phyloP scores from a whole-genome alignment of 2,797 vertebrate genomes.

The Pelochelys cantorii region DNA sequence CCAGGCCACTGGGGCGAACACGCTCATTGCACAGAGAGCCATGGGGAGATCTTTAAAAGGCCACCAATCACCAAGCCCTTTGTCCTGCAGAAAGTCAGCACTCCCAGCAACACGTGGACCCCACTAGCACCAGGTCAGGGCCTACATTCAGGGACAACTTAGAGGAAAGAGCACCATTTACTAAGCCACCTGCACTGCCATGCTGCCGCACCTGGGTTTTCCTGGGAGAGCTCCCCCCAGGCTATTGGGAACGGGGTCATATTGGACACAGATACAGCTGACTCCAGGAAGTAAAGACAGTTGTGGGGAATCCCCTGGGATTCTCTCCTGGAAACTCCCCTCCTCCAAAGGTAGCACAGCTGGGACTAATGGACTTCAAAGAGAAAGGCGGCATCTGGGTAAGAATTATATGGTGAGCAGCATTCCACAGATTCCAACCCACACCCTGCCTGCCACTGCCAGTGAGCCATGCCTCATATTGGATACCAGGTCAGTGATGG shows the following conservation, averaged over 20 bases:
- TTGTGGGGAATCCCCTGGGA: neutral
- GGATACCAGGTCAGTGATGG: neutral
- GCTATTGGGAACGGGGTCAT: fast-evolving
- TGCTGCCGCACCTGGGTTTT: neutral
- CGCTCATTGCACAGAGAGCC: neutral
- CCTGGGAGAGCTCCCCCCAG: neutral
- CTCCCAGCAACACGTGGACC: neutral
- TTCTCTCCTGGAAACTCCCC: neutral
- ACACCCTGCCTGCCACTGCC: neutral
- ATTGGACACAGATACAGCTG: fast-evolving
- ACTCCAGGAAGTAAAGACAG: neutral
- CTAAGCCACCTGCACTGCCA: neutral
- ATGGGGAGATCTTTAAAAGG: neutral
- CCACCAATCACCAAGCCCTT: neutral
- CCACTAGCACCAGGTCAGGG: neutral
- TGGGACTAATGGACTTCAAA: fast-evolving
- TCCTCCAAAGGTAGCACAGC: neutral
- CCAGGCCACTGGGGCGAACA: neutral
- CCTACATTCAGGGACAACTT: neutral
- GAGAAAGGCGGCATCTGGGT: neutral
- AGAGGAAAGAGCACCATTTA: neutral
- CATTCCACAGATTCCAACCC: neutral
- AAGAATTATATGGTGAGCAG: neutral
- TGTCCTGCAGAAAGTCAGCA: too few species aligned
- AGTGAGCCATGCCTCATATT: neutral